Percentiles rank a stretch among this genome's conserved stretches.
phyloP scores from a whole-genome alignment of 2,113 vertebrate genomes.

The Progne subis region DNA sequence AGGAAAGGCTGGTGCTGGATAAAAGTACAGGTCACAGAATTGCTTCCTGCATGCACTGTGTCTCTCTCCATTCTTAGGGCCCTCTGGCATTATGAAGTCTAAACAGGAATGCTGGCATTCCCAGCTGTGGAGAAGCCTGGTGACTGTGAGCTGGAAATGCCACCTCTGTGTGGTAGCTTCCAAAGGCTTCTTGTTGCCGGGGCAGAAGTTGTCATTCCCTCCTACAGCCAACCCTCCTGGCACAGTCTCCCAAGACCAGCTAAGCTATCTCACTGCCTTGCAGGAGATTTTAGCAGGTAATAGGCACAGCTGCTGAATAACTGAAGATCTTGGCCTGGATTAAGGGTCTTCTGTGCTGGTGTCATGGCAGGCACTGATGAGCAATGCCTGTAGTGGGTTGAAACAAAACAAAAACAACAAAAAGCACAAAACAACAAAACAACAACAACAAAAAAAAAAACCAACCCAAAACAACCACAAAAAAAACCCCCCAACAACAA shows the following conservation, averaged over 20 bases:
- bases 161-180: neutral
- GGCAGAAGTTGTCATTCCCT: neutral
- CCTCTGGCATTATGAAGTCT: neutral
- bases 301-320: neutral
- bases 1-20: conserved; percentile 1
- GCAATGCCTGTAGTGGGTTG: neutral
- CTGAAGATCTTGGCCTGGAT: neutral
- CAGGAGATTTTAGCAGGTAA: neutral
- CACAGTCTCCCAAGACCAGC: neutral
- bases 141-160: neutral
- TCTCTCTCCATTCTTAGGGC: neutral
- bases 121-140: neutral
- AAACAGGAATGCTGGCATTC: neutral
- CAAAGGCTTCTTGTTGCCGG: neutral
- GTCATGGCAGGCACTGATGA: neutral
- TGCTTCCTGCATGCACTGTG: neutral
- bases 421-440: rapidly evolving
- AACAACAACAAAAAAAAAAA: no score
- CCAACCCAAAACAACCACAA: no score
- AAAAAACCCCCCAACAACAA: no score
- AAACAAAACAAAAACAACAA: neutral
- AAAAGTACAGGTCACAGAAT: neutral
- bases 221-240: neutral
- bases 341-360: neutral
- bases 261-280: neutral